Base-by-base conservation (phyloP, 2,888 invertebrate genomes). In the Oeneis ivallda region DNA sequence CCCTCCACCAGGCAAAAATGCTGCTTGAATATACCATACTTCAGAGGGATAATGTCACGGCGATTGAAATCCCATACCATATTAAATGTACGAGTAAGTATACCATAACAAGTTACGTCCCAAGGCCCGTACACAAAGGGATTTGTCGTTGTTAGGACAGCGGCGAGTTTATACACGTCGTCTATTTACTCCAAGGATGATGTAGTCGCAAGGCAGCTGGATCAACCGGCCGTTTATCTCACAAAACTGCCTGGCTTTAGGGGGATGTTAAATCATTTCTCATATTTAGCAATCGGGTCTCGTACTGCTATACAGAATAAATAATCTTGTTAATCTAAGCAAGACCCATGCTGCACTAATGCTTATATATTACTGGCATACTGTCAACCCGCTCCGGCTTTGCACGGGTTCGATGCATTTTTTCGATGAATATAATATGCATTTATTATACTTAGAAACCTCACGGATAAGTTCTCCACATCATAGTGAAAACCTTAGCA, bases 151-250 rank as follows among this genome's bases (percentile, higher is more conserved):
- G 57, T 68, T 57, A 19, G 60, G 50, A 64, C 43, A 65, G 62
- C 50, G 64, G 69, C 58, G 58, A 64, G 67, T 62, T 64, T 59
- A 52, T 64, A 50, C 13, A 64, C 60, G 26, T 54, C 61, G 62
- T 62, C 58, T 64, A 69, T 63, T 65, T 69, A 65, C 58, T 65
- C 32, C 19, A 32, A 63, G 64, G 56, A 57, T 62, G 61, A 61
- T 61, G 15, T 61, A 61, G 61, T 61, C 67, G 64, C 53, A 68
- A 76, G 79, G 74, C 85, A 83, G 81, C 81, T 81, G 85, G 82
- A 71, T 79, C 81, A 79, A 79, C 82, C 83, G 83, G 82, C 84
- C 85, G 80, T 87, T 87, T 87, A 84, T 88, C 84, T 84, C 79
- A 81, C 62, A 65, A 59, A 67, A 69, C 69, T 67, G 69, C 62